These are phyloP conservation scores for Platysteira castanea DNA, from an alignment of 2,113 vertebrate species.

Conservation along the genomic window DNA sequence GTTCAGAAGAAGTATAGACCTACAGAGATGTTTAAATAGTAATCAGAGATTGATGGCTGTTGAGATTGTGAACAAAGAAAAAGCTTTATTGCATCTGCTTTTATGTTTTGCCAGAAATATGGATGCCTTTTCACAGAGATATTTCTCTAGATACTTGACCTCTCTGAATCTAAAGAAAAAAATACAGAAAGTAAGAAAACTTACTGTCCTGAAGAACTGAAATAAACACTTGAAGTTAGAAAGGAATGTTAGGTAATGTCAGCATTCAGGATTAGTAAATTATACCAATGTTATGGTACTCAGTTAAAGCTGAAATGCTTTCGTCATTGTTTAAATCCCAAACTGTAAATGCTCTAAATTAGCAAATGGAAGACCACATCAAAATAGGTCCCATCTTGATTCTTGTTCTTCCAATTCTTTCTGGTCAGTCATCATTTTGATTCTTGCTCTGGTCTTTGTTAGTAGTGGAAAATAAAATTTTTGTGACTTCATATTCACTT, in stretches of 20 bases:
- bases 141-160: not conserved
- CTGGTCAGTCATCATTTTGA: not conserved
- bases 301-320: not conserved
- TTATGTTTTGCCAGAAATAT: not conserved
- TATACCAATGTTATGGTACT: not conserved
- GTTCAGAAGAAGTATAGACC: not conserved
- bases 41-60: not conserved
- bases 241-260: not conserved
- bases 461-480: not conserved
- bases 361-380: not conserved
- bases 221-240: not conserved
- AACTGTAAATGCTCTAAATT: not conserved
- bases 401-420: not conserved
- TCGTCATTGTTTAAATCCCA: not conserved
- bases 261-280: not conserved
- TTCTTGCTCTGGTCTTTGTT: not conserved
- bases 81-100: not conserved
- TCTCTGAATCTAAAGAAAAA: not conserved
- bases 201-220: not conserved
- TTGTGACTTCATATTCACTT: not conserved
- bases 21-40: not conserved
- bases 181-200: not conserved
- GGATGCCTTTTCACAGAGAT: not conserved
- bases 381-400: not conserved
- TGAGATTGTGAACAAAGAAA: not conserved